Evolutionary conservation across 35 echinoderm and acorn worm genomes (phyloP), one percentile per base, ranked within the genome.

Genomic region (Lytechinus pictus): DNA sequence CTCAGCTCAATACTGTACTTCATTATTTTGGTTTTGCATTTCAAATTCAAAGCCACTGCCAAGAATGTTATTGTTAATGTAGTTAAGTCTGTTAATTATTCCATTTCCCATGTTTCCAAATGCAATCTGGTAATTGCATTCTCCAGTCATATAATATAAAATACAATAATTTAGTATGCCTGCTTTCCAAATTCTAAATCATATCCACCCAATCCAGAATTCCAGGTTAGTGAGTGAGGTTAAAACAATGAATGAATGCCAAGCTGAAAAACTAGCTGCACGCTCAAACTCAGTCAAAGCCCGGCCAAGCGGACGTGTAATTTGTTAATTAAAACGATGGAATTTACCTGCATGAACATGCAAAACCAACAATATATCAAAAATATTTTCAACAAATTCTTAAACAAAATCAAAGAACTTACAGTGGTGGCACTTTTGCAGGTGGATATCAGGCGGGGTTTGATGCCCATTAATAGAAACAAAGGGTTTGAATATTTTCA

Each of bases 271-370:
- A 4, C 19, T 51, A 12, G 29, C 88, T 90, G 28, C 88, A 54
- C 88, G 88, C 88, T 90, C 88, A 54, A 90, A 13, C 52, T 44
- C 33, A 44, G 2, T 1, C 33, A 44, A 44, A 44, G 33, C 33
- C 33, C 33, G 33, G 33, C 54, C 92, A 93, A 93, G 92, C 92
- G 92, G 92, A 93, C 92, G 92, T 93, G 92, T 93, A 93, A 93
- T 93, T 93, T 93, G 92, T 93, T 93, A 93, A 93, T 93, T 93
- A 95, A 79, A 95, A 95, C 87, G 95, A 95, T 95, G 87, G 54
- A 87, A 91, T 56, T 89, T 95, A 89, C 54, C 54, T 55, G n/a
- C 52, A 90, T 55, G 86, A 89, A 95, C 54, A 55, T 93, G 52
- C 92, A 93, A 55, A 95, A 28, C 27, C 24, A 54, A 55, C 86